Evolutionary conservation across 1,140 invertebrate species (phyloP).

Genomic region (Drosophila dunni): DNA sequence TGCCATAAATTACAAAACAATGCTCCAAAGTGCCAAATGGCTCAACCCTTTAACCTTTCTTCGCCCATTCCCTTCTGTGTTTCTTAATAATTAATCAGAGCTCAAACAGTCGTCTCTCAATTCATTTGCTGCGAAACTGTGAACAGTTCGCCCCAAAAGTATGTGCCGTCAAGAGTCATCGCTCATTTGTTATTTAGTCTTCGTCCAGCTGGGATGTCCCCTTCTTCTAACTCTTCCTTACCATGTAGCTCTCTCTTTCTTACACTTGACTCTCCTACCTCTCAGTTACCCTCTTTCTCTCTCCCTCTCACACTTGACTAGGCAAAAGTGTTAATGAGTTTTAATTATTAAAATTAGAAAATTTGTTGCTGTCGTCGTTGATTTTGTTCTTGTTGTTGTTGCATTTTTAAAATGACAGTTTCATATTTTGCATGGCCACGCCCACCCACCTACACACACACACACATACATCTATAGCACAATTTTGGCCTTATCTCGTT

Average conservation of each 20-base stretch:
- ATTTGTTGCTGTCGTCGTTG: slow-evolving; percentile 14
- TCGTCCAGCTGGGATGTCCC: slow-evolving; percentile 57
- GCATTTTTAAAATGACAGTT: slow-evolving; percentile 43
- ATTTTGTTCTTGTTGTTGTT: slow-evolving; percentile 16
- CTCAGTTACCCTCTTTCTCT: neutral
- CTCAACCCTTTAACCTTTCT: slow-evolving; percentile 7
- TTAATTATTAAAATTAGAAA: slow-evolving; percentile 76
- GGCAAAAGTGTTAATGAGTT: slow-evolving; percentile 77
- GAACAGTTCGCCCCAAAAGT: slow-evolving; percentile 46
- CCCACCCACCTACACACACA: slow-evolving; percentile 4
- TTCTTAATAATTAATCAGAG: slow-evolving; percentile 66
- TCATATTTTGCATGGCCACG: slow-evolving; percentile 23
- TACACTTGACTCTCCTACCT: neutral
- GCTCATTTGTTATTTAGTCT: slow-evolving; percentile 81
- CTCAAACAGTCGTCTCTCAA: slow-evolving; percentile 33
- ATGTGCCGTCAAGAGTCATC: slow-evolving; percentile 68
- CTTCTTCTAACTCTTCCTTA: neutral
- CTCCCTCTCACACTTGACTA: neutral
- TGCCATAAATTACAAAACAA: slow-evolving; percentile 69
- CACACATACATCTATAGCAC: slow-evolving; percentile 11
- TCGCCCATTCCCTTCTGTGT: neutral
- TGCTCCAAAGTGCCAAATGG: slow-evolving; percentile 36
- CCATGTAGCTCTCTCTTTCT: slow-evolving; percentile 2
- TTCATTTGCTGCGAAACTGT: slow-evolving; percentile 20
- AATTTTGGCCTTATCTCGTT: slow-evolving; percentile 64